These are phyloP conservation scores for Spongilla lacustris DNA, from an alignment of 37 sponge, comb jelly and placozoan genomes.

Conservation along the genomic window DNA sequence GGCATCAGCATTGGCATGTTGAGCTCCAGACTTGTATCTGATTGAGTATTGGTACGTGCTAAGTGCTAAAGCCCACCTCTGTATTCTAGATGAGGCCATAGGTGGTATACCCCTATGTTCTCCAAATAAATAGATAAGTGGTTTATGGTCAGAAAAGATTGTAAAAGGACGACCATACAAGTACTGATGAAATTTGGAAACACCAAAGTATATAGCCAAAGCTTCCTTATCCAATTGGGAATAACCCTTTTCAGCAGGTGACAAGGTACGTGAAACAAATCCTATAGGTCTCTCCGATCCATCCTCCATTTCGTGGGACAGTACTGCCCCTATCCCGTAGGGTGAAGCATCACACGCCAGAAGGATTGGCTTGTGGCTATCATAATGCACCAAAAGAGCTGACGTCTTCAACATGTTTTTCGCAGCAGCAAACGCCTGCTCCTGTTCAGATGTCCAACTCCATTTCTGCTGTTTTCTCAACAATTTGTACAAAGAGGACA, in stretches of 20 bases:
- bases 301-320: constrained; percentile 21
- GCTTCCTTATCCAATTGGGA: constrained; percentile 36
- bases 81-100: constrained; percentile 39
- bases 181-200: constrained; percentile 26
- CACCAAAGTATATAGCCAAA: constrained; percentile 29
- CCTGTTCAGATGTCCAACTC: too few relatives aligned
- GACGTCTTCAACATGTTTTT: too few relatives aligned
- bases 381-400: too few relatives aligned
- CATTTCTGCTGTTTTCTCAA: too few relatives aligned
- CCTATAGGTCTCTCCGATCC: constrained; percentile 15
- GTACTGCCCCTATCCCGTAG: constrained; percentile 45
- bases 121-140: constrained; percentile 16
- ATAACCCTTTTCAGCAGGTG: constrained; percentile 14
- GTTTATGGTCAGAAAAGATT: constrained; percentile 43
- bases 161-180: constrained; percentile 11
- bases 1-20: constrained; percentile 34
- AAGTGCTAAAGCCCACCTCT: constrained; percentile 35
- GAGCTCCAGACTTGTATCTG: constrained; percentile 8
- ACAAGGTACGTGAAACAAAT: constrained; percentile 14
- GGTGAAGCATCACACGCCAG: constrained; percentile 39
- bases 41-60: constrained; percentile 37
- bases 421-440: too few relatives aligned
- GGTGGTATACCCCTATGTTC: not conserved
- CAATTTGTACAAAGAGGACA: too few relatives aligned
- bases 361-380: not conserved